Evolutionary conservation across 2,888 invertebrate species (phyloP).

Genomic region (Zhuqinia jingwanae): DNA sequence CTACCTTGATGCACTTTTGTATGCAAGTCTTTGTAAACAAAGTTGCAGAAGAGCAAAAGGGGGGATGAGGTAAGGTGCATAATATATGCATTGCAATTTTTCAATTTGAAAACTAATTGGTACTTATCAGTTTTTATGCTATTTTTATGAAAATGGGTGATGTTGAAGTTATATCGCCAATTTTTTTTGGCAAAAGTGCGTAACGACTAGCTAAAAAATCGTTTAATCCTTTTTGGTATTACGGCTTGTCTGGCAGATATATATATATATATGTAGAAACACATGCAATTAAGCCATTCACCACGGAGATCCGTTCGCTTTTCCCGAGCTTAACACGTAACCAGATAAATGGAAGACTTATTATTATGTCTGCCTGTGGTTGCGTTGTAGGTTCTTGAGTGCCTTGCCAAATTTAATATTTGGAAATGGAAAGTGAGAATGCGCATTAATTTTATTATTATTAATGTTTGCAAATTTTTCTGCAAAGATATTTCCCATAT

Average conservation of each 20-base stretch:
- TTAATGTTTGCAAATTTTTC: background rate
- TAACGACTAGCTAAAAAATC: background rate
- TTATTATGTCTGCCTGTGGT: too few species aligned
- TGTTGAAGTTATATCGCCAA: too few species aligned
- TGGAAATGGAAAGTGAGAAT: slow-evolving; percentile 25
- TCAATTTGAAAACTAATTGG: background rate
- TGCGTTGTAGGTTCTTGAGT: background rate
- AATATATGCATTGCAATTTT: background rate
- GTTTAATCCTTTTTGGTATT: background rate
- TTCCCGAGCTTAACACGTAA: too few species aligned
- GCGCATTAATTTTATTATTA: background rate
- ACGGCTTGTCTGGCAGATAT: too few species aligned
- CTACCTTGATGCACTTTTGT: background rate
- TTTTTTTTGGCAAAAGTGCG: background rate
- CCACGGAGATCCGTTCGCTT: too few species aligned
- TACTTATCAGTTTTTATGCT: background rate
- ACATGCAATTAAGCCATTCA: too few species aligned
- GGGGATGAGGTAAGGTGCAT: background rate
- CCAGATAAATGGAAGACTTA: too few species aligned
- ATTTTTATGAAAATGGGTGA: background rate
- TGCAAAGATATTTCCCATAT: background rate
- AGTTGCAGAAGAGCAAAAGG: background rate
- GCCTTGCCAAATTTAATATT: slow-evolving; percentile 2
- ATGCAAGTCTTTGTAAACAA: background rate
- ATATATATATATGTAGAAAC: too few species aligned